A percentile compares a stretch with the other conserved stretches of the same genome.
Conservation (phyloP, 2,888 invertebrate genomes). For the Phortica magna region DNA sequence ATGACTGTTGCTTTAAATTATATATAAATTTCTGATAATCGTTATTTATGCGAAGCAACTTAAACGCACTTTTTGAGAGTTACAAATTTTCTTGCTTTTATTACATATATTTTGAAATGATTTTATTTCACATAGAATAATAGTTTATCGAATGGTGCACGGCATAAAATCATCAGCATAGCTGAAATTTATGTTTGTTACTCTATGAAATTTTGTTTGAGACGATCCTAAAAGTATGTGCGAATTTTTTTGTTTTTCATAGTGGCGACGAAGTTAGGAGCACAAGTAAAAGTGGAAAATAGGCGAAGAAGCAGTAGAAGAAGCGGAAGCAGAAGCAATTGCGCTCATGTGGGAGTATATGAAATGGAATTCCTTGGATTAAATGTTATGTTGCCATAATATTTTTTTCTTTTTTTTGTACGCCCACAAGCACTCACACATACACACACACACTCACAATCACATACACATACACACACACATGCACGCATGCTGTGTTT, state of each 20-base stretch:
- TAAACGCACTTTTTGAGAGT: too few species aligned
- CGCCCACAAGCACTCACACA: slow-evolving; percentile 55
- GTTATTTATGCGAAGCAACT: too few species aligned
- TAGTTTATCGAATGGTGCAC: too few species aligned
- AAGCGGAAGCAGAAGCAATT: slow-evolving; percentile 12
- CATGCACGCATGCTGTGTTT: slow-evolving; percentile 61
- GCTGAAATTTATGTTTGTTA: background rate
- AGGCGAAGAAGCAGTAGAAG: background rate
- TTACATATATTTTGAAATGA: too few species aligned
- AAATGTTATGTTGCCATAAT: slow-evolving; percentile 72
- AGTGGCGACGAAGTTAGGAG: background rate
- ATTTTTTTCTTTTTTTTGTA: slow-evolving; percentile 60
- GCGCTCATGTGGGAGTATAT: slow-evolving; percentile 48
- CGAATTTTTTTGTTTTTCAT: slow-evolving; percentile 53
- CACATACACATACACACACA: slow-evolving; percentile 40
- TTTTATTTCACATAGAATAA: too few species aligned
- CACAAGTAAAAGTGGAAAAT: background rate
- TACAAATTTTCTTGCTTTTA: too few species aligned
- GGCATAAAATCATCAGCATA: too few species aligned
- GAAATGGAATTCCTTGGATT: slow-evolving; percentile 68
- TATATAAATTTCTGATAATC: too few species aligned
- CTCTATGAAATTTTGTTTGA: slow-evolving; percentile 24
- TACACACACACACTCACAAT: slow-evolving; percentile 21
- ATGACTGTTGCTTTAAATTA: too few species aligned
- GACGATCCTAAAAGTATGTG: slow-evolving; percentile 60